Evolutionary conservation across 2,797 vertebrate species (phyloP).

Genomic region (Mormyrops boulengeri): DNA sequence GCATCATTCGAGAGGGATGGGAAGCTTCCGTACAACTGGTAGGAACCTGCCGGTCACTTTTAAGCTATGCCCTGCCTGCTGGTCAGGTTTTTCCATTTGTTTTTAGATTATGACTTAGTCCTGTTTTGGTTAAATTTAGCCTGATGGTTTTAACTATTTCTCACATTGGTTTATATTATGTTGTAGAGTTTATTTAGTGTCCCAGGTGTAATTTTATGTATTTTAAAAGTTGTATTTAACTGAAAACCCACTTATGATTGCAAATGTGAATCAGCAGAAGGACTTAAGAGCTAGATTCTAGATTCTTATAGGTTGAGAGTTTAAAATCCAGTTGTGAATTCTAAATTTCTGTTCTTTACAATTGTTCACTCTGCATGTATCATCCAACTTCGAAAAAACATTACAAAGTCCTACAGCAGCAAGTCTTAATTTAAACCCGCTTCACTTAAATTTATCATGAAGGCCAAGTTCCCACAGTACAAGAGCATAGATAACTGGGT

Average conservation of each 20-base stretch:
- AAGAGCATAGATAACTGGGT: neutral
- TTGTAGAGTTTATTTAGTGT: neutral
- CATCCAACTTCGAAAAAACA: neutral
- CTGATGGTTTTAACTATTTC: neutral
- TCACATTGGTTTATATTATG: neutral
- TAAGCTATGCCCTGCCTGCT: neutral
- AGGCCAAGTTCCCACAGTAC: neutral
- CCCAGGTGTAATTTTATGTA: neutral
- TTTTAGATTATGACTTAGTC: neutral
- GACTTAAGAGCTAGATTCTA: conserved; percentile 20
- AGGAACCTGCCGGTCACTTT: conserved; percentile 38
- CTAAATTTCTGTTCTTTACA: neutral
- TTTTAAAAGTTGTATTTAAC: neutral
- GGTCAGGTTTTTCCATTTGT: neutral
- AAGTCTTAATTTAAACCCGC: neutral
- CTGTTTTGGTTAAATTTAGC: neutral
- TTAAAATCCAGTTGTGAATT: conserved; percentile 8
- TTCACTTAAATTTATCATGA: neutral
- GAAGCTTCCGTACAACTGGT: conserved; percentile 95
- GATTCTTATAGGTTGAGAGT: conserved; percentile 32
- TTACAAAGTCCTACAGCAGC: neutral
- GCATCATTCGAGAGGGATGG: conserved; percentile 89
- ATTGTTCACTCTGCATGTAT: neutral
- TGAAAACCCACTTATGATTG: neutral
- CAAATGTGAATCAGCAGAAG: neutral